These are phyloP conservation scores for Cryptomyrus ogoouensis DNA, from an alignment of 2,113 vertebrate species.

Conservation along the genomic window DNA sequence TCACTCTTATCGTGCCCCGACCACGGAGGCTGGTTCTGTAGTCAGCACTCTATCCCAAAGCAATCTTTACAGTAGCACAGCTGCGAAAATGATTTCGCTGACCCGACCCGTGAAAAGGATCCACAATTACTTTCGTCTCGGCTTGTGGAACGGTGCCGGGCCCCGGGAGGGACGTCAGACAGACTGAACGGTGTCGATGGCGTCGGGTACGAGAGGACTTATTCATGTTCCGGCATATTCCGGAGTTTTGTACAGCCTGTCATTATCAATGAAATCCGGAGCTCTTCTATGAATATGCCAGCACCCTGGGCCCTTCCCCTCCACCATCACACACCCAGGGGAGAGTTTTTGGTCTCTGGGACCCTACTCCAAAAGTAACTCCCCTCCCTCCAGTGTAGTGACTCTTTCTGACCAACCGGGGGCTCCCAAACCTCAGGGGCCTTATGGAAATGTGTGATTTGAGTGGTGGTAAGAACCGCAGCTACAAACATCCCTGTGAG, in stretches of 20 bases:
- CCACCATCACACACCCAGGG: background rate
- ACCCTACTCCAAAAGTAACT: background rate
- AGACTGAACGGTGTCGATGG: background rate
- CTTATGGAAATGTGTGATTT: background rate
- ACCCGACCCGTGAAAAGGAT: conserved; percentile 46
- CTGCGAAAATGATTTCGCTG: conserved; percentile 42
- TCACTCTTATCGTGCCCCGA: conserved; percentile 17
- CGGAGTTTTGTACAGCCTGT: background rate
- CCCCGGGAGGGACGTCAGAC: conserved; percentile 13
- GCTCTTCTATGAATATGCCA: background rate
- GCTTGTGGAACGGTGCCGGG: conserved; percentile 51
- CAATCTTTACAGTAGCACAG: conserved; percentile 22
- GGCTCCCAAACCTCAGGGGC: background rate
- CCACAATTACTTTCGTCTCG: conserved; percentile 54
- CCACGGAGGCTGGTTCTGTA: conserved; percentile 10
- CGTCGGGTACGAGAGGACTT: conserved; percentile 31
- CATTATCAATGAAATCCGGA: background rate
- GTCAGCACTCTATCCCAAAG: conserved; percentile 13
- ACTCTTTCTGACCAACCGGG: background rate
- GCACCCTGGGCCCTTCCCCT: background rate
- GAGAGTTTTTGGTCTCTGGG: background rate
- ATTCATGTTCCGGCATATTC: conserved; percentile 13
- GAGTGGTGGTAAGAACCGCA: background rate
- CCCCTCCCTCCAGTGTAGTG: background rate
- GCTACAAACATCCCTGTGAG: background rate